Evolutionary conservation across 2,888 invertebrate genomes (phyloP), one percentile per base, ranked within the genome.

Genomic region (Pseudolycoriella hygida): DNA sequence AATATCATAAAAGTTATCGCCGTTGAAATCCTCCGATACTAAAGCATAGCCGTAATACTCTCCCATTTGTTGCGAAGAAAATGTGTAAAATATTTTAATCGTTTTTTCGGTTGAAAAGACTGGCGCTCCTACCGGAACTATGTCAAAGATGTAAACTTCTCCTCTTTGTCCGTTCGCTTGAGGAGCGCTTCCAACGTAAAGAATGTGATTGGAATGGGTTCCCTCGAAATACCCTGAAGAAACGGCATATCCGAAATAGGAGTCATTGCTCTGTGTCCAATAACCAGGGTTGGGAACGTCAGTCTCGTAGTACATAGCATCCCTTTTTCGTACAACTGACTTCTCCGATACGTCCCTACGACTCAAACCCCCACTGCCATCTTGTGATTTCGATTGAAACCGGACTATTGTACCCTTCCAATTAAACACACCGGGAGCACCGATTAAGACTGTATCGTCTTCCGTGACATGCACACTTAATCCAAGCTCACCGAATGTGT

Each of bases 41-140:
- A 81, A 53, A 2, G 74, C 58, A 17, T 73, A 70, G 1, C 80
- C 80, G 54, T 77, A 81, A 57, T 77, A 79, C 54, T 76, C 76
- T 1, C 78, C 79, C 46, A 72, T 60, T 50, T 73, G 69, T 12
- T 58, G 54, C 1, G 75, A 74, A 3, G 56, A 56, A 46, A 66
- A 66, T 14, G 59, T 58, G 37, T 55, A 56, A 42, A 53, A 54
- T 39, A 58, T 59, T 3, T 54, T 54, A 17, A 64, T 62, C 11
- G 51, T 47, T 15, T 42, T 51, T 0, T 53, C 50, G n/a, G 14
- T 40, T 10, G 45, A 25, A 43, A 34, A 25, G 25, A 25, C 25
- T 8, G 25, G 25, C 8, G 25, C 8, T 25, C 25, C 25, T 8
- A 25, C 25, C 8, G 25, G 25, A 25, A 25, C 25, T 6, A 25